Evolutionary conservation across 2,113 vertebrate genomes (phyloP), one percentile per base, ranked within the genome.

Genomic region (Chitala chitala): DNA sequence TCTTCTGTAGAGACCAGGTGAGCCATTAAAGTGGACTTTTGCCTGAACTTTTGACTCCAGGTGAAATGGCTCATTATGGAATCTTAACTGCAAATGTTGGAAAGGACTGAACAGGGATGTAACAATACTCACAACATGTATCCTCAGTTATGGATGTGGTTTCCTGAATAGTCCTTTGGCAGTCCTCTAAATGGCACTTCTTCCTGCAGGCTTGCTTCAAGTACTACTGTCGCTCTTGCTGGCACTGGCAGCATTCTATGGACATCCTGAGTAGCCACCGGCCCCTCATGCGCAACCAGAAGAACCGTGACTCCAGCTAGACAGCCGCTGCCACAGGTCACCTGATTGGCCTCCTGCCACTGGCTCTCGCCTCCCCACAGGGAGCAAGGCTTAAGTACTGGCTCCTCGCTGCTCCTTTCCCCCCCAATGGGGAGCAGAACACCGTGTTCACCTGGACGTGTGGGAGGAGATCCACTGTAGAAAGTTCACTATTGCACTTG

Each of bases 201-300:
- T 26, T 31, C 24, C 48, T 48, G 0, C 81, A 99, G 97, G 91
- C 95, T 83, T 99, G 97, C 90, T 99, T 99, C 88, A 99, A 98
- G 85, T 99, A 99, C 89, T 99, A 95, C 91, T 99, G 97, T 78
- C 94, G 95, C 81, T 92, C 94, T 48, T 99, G 96, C 87, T 99
- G 97, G 97, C 95, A 98, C 84, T 98, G 95, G 94, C 94, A 96
- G 79, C 96, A 99, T 87, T 98, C 96, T 75, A 92, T 95, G 90
- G 97, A 98, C 87, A 91, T 95, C 78, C 84, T 99, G 79, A 95
- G 94, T 77, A 96, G 98, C 88, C 97, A 99, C 86, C 93, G 94
- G 83, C 97, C 97, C 42, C 90, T 99, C 78, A 99, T 98, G 96
- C 93, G 96, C 79, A 99, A 99, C 90, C 96, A 99, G 92, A 99